Evolutionary conservation across 1,140 invertebrate species (phyloP), one percentile per base, ranked within the genome.

Genomic region (Melitaea cinxia): DNA sequence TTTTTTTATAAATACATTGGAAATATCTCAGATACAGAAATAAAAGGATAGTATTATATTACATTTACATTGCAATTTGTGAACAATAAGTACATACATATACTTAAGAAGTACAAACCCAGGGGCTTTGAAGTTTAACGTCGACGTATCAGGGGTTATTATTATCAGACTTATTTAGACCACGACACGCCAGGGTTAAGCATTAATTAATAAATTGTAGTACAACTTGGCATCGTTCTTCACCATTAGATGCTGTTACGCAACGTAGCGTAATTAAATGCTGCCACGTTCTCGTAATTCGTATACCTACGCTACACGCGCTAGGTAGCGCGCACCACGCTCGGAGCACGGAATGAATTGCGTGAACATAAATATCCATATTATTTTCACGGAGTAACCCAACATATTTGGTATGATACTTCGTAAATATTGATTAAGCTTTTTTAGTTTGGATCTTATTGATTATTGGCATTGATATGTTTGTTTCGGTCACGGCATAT

Each of bases 141-240:
- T 47, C 23, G 24, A 1, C 21, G 39, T 58, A 57, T 64, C 30
- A 64, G 30, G 56, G 14, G 19, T n/a, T 47, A 47, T 21, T 77
- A 68, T 73, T 73, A 56, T 47, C 59, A 62, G 68, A 70, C 68
- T 68, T 61, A 77, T 73, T 70, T 75, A 70, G 71, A 75, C 64
- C 71, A 73, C 71, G 65, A 64, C 72, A 59, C 70, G 68, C 67
- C 77, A 82, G 79, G 75, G 70, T 65, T 77, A 72, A 68, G 53
- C 72, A 67, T 72, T 83, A 77, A 83, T 85, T 80, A 83, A n/a
- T n/a, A n/a, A n/a, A 83, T 86, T 58, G 69, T 62, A 65, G 68
- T 71, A 68, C 73, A 62, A 61, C 70, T 58, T 71, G 70, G 55
- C 75, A 70, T 68, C 67, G 71, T 55, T 76, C 73, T 67, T 75